Evolutionary conservation across 1,140 invertebrate species (phyloP).

Genomic region (fruit fly (Drosophila melanogaster)): DNA sequence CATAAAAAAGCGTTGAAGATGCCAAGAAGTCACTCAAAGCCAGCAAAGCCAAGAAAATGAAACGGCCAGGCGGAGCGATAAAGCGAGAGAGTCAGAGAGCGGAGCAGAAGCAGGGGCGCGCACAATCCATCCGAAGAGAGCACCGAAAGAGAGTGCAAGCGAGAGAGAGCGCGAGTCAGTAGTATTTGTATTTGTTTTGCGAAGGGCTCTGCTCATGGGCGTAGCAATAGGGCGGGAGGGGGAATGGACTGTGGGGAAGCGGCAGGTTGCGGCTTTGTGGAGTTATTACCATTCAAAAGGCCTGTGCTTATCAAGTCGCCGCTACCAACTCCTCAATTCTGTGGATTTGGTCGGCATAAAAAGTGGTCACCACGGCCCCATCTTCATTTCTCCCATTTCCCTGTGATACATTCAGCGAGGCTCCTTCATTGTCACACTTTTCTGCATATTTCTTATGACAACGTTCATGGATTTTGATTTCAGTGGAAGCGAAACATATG

Average conservation of each 20-base stretch:
- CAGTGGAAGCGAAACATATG: not conserved
- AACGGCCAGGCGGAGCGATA: conserved; percentile 27
- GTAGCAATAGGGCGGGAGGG: conserved; percentile 6
- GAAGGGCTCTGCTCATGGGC: conserved; percentile 27
- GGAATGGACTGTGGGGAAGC: not conserved
- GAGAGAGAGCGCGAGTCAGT: conserved; percentile 42
- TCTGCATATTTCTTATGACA: not conserved
- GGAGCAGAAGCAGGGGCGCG: conserved; percentile 26
- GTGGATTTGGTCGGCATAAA: not conserved
- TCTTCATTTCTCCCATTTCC: too few relatives aligned
- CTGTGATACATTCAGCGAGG: too few relatives aligned
- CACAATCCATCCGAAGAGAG: conserved; percentile 39
- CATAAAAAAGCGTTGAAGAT: conserved; percentile 75
- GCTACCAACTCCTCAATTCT: not conserved
- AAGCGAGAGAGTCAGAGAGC: not conserved
- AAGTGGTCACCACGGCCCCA: not conserved
- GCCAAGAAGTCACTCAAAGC: conserved; percentile 52
- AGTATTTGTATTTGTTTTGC: conserved; percentile 72
- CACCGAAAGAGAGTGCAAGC: conserved; percentile 15
- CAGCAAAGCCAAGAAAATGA: conserved; percentile 47
- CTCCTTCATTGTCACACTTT: too few relatives aligned
- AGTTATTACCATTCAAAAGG: conserved; percentile 1
- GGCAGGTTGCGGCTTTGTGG: conserved; percentile 1
- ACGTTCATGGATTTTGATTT: conserved; percentile 2
- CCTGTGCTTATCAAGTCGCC: not conserved